Evolutionary conservation across 2,113 vertebrate species (phyloP), one percentile per base, ranked within the genome.

Genomic region (Alouatta palliata): DNA sequence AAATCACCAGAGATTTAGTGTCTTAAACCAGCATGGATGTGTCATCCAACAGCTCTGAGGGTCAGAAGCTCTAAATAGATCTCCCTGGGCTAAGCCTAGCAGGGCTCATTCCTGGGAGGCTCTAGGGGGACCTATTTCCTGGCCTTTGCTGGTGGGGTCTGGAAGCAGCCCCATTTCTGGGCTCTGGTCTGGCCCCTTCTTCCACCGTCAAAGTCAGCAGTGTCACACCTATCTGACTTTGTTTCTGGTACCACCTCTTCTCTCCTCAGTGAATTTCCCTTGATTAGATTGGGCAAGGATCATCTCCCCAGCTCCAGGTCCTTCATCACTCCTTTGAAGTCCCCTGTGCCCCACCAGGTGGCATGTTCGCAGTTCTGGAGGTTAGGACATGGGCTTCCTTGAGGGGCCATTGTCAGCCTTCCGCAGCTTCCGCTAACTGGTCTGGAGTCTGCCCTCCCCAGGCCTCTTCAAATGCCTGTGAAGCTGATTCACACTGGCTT

Each of bases 331-430:
- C 16, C 68, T 27, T n/a, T 21, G 1, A 20, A 6, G 10, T 25
- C 35, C 47, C 43, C 32, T 6, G 2, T 4, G 35, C 25, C 5
- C 1, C 1, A 2, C 1, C 1, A 14, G 76, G 11, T 10, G 27
- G 6, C 14, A 0, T 1, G 8, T 14, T 66, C 35, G 1, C 43
- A 40, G 43, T 19, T 17, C 35, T 1, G 0, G 30, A 6, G 10
- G 58, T 25, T 4, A 37, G 45, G 81, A 12, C 3, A 25, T 0
- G 10, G 68, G 9, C 19, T 19, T 17, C 21, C 19, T 5, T 6
- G 27, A n/a, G 76, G 70, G 30, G 30, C 10, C 6, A 4, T 4
- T 40, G 10, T 35, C 45, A 23, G 27, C 66, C 1, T 30, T 45
- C 19, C 58, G 5, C 14, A 27, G 61, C 6, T 2, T 19, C 94